phyloP scores from a whole-genome alignment of 2,113 vertebrate species.

The Dipodomys spectabilis region DNA sequence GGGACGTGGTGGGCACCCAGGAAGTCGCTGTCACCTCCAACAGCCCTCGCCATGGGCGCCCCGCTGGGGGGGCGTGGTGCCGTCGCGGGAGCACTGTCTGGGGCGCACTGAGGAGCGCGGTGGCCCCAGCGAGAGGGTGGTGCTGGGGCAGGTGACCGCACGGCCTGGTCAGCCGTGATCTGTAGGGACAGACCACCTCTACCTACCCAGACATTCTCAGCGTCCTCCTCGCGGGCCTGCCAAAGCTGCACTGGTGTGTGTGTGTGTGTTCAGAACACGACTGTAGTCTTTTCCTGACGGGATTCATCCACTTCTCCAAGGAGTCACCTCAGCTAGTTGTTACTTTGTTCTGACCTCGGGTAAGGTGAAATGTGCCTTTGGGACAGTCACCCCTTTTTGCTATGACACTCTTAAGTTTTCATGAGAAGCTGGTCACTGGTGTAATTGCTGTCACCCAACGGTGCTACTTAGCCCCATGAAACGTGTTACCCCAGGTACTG shows the following conservation, averaged over 20 bases:
- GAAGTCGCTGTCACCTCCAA: too few relatives aligned
- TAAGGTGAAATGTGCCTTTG: constrained; percentile 20
- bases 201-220: too few relatives aligned
- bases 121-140: too few relatives aligned
- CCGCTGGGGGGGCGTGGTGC: too few relatives aligned
- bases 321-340: not conserved
- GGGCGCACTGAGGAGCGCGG: too few relatives aligned
- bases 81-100: too few relatives aligned
- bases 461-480: not conserved
- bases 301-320: constrained; percentile 12
- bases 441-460: not conserved
- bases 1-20: too few relatives aligned
- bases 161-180: too few relatives aligned
- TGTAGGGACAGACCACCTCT: too few relatives aligned
- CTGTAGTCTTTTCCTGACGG: constrained; percentile 3
- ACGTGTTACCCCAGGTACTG: constrained; percentile 10
- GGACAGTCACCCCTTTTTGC: constrained; percentile 29
- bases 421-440: not conserved
- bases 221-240: not conserved
- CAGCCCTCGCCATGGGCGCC: too few relatives aligned
- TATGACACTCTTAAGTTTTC: not conserved
- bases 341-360: not conserved
- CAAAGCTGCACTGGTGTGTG: not conserved
- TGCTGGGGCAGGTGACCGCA: too few relatives aligned
- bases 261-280: not conserved